These are phyloP conservation scores for Ptychobarbus kaznakovi DNA, from an alignment of 2,797 vertebrate species.

Conservation along the genomic window DNA sequence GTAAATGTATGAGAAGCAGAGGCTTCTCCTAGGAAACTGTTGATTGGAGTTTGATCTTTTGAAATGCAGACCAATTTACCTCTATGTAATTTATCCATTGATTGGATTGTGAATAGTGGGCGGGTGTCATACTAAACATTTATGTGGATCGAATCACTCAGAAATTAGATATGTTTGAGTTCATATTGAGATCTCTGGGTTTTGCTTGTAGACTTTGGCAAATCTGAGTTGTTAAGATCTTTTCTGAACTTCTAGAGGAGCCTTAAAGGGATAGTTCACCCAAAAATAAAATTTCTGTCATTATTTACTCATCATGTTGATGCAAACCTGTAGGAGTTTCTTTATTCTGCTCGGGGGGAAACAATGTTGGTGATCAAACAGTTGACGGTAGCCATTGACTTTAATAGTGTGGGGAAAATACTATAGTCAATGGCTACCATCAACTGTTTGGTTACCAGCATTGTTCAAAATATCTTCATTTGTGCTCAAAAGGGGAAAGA, in stretches of 20 bases:
- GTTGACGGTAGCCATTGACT: background rate
- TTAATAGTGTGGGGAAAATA: background rate
- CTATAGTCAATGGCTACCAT: background rate
- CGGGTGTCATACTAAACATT: background rate
- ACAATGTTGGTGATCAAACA: background rate
- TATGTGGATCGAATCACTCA: background rate
- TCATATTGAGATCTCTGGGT: background rate
- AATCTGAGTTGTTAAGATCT: background rate
- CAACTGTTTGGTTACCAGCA: background rate
- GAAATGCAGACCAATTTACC: background rate
- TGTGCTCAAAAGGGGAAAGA: background rate
- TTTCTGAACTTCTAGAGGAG: background rate
- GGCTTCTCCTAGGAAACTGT: background rate
- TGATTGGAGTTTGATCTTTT: background rate
- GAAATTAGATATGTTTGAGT: background rate
- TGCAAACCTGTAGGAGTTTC: background rate
- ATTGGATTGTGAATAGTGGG: conserved; percentile 7
- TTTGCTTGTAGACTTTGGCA: no score
- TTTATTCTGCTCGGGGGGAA: background rate
- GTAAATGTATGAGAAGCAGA: background rate
- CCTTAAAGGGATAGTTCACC: background rate
- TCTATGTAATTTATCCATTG: background rate
- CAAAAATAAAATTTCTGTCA: background rate
- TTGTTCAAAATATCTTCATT: background rate
- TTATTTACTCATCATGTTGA: background rate